These are phyloP conservation scores for Rhamnusium bicolor DNA, from an alignment of 2,888 invertebrate genomes.

Conservation along the genomic window DNA sequence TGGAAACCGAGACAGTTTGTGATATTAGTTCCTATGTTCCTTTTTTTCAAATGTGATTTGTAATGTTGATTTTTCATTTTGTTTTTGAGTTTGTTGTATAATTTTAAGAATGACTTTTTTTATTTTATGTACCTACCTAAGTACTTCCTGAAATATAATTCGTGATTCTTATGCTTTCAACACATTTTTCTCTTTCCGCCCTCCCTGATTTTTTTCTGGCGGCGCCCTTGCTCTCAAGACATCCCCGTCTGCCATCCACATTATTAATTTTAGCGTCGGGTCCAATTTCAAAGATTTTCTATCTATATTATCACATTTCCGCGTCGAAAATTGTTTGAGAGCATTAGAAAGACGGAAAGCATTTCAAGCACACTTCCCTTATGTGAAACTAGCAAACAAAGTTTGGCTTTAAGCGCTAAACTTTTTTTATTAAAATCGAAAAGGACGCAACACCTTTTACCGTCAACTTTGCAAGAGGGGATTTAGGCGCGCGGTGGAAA, in stretches of 20 bases:
- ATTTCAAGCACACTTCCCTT: constrained; percentile 10
- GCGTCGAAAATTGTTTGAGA: constrained; percentile 30
- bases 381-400: constrained; percentile 28
- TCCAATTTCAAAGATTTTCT: constrained; percentile 31
- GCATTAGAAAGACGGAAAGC: constrained; percentile 9
- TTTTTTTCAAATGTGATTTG: no score
- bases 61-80: no score
- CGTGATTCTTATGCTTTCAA: no score
- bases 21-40: no score
- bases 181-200: no score
- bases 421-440: constrained; percentile 35
- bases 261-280: constrained; percentile 25
- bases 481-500: constrained; percentile 3
- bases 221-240: no score
- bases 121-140: no score
- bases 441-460: constrained; percentile 28
- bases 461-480: constrained; percentile 7
- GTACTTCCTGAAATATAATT: no score
- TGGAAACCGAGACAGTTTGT: no score
- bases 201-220: no score
- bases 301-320: constrained; percentile 28
- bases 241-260: not conserved
- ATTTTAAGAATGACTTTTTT: no score
- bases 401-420: constrained; percentile 18
- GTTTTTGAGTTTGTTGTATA: no score